Conservation (phyloP, 2,113 vertebrate species). For the Apteryx mantelli region DNA sequence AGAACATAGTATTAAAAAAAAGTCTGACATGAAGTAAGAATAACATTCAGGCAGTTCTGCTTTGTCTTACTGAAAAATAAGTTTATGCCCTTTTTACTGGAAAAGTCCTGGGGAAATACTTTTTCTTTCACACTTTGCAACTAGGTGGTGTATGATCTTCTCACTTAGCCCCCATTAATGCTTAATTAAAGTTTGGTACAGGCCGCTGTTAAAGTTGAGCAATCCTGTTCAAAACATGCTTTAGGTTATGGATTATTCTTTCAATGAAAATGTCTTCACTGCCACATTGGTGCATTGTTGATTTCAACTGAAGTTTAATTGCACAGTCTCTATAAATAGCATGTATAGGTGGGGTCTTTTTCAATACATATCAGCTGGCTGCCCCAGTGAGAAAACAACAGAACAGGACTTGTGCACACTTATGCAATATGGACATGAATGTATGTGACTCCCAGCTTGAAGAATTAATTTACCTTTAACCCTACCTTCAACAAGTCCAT, state of each 20-base stretch:
- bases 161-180: not conserved
- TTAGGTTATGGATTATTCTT: not conserved
- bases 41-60: constrained; percentile 33
- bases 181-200: not conserved
- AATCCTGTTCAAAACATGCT: not conserved
- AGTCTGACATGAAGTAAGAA: not conserved
- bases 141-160: not conserved
- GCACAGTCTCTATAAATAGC: not conserved
- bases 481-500: not conserved
- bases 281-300: not conserved
- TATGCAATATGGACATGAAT: not conserved
- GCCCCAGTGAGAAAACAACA: not conserved
- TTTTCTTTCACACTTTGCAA: not conserved
- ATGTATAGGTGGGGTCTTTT: not conserved
- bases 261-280: not conserved
- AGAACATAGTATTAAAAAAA: not conserved
- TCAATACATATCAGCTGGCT: not conserved
- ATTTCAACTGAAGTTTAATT: not conserved
- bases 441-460: not conserved
- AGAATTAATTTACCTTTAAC: not conserved
- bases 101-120: not conserved
- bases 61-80: constrained; percentile 43
- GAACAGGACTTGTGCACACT: not conserved
- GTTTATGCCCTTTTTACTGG: constrained; percentile 14
- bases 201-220: not conserved